A percentile compares a stretch with the other conserved stretches of the same genome.
phyloP scores from a whole-genome alignment of 2,113 vertebrate species.

The Eublepharis macularius region DNA sequence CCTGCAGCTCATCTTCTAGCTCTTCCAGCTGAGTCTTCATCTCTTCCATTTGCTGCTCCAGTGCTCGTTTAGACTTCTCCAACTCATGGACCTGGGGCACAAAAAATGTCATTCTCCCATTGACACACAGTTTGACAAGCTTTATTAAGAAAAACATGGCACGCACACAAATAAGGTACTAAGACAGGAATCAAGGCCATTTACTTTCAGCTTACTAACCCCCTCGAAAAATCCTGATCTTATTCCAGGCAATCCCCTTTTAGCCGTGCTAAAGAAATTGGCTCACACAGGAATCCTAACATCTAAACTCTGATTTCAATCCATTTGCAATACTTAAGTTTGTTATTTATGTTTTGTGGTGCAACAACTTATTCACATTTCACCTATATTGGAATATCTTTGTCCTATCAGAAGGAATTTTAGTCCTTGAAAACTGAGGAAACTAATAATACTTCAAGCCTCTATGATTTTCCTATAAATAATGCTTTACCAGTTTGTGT shows the following conservation, averaged over 20 bases:
- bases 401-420: background rate
- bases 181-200: background rate
- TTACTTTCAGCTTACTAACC: background rate
- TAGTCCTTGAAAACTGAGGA: background rate
- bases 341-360: background rate
- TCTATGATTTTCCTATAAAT: background rate
- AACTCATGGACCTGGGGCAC: slow-evolving; percentile 90
- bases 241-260: background rate
- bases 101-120: background rate
- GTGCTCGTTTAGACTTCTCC: slow-evolving; percentile 91
- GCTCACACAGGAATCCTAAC: background rate
- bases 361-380: background rate
- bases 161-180: background rate
- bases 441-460: background rate
- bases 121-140: background rate
- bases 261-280: background rate
- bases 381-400: background rate
- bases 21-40: slow-evolving; percentile 97
- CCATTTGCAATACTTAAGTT: background rate
- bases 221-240: too few relatives aligned
- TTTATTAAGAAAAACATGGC: background rate
- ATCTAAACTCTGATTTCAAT: background rate
- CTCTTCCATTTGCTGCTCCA: slow-evolving; percentile 97
- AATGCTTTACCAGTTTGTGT: background rate
- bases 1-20: slow-evolving; percentile 96